Base-by-base conservation (phyloP, 2,888 invertebrate genomes). In the Rotaria macrura region DNA sequence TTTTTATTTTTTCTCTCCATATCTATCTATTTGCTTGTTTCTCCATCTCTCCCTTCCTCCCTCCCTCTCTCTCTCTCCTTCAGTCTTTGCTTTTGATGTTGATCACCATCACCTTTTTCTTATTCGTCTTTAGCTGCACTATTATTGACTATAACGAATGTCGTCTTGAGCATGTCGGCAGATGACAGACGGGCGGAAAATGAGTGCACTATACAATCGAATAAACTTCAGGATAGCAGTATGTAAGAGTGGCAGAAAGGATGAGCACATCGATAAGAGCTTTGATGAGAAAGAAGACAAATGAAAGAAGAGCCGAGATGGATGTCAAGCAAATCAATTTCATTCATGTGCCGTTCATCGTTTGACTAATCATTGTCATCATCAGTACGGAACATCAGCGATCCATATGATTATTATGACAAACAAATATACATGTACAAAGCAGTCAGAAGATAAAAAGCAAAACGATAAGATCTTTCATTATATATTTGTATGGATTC, bases 61-160 rank as follows among this genome's bases (percentile, higher is more conserved):
- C 38, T 72, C 38, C 38, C 74, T 79, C 25, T 79, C 25, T 79
- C 74, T 14, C 74, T 74, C 12, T 74, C 20, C 25, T 17, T 49
- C 49, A 12, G 14, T 74, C 38, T 74, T 9, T 74, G 25, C n/a
- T 79, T 43, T 43, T 79, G 43, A 79, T 43, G 79, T 25, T 79
- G 79, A 79, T 79, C 25, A 43, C 38, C 43, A 79, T 79, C 79
- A 79, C 79, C 79, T 79, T 79, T 52, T 5, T 43, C 43, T 79
- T 79, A 40, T 79, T 79, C 79, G 65, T 25, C 65, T 65, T 65
- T 65, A 34, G 65, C 65, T 65, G 17, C 29, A 20, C 65, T 65
- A 9, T 34, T 65, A 65, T 34, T 65, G 65, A 65, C 65, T 65
- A 34, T 65, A 34, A 65, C 65, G 65, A 65, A 65, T 65, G 65